Percentiles rank a stretch among this genome's conserved stretches.
Evolutionary conservation across 2,888 invertebrate genomes (phyloP).

Genomic region (Urechis unicinctus): DNA sequence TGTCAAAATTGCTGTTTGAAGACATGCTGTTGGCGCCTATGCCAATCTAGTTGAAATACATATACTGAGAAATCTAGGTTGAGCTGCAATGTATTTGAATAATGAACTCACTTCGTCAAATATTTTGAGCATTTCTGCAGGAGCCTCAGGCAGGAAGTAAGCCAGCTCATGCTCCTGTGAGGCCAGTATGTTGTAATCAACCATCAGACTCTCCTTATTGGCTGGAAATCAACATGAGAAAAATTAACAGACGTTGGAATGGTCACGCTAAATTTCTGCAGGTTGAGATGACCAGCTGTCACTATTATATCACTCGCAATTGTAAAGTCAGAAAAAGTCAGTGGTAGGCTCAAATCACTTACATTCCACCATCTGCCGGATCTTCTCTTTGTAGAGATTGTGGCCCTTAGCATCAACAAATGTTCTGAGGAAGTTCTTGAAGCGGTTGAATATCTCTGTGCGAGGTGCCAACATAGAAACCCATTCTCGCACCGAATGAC

Average conservation of each 20-base stretch:
- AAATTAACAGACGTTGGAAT: neutral
- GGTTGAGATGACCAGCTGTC: too few species aligned
- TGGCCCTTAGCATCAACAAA: constrained; percentile 80
- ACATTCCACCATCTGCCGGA: constrained; percentile 86
- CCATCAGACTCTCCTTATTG: constrained; percentile 72
- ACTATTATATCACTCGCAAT: too few species aligned
- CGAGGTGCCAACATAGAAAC: constrained; percentile 90
- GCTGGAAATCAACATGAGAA: constrained; percentile 36
- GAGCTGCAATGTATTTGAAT: neutral
- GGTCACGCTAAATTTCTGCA: too few species aligned
- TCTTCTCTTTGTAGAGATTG: constrained; percentile 84
- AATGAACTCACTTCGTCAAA: constrained; percentile 73
- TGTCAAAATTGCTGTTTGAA: too few species aligned
- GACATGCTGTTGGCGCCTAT: too few species aligned
- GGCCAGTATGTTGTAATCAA: constrained; percentile 88
- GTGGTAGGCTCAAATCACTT: constrained; percentile 9
- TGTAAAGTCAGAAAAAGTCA: neutral
- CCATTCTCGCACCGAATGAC: constrained; percentile 91
- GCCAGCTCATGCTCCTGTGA: constrained; percentile 85
- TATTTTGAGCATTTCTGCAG: constrained; percentile 90
- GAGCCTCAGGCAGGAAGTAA: constrained; percentile 95
- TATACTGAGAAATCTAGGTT: neutral
- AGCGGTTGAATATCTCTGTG: constrained; percentile 86
- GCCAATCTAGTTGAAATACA: neutral
- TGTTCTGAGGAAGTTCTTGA: constrained; percentile 84